Evolutionary conservation across 2,797 vertebrate species (phyloP), one percentile per base, ranked within the genome.

Genomic region (Micromesistius poutassou): DNA sequence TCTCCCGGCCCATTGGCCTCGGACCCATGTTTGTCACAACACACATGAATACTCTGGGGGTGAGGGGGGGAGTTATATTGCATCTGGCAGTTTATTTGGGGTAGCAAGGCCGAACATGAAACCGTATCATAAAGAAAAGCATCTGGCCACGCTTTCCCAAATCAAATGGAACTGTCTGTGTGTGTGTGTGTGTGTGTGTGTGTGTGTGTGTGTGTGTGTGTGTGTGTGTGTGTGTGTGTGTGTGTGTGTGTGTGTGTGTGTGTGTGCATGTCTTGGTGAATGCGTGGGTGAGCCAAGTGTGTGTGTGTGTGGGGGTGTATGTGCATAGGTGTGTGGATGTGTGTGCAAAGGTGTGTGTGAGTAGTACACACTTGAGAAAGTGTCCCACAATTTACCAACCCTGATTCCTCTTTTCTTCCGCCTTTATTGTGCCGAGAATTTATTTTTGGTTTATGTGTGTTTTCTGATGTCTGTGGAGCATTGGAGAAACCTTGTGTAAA

Each of bases 41-140:
- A 84, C 75, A 88, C 83, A 84, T 82, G 81, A 80, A 92, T 87
- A 81, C 22, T 30, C 87, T 81, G 75, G 83, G 82, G 87, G 55
- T 7, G 55, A 8, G 55, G 22, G n/a, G 55, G 55, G 50, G 5
- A 6, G n/a, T 22, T n/a, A 81, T 78, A 81, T 78, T 88, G 82
- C 71, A 78, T 79, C 79, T 83, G 90, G 85, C 90, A 89, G 85
- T 88, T 90, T 86, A 86, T 87, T 38, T 85, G 82, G 82, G 81
- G 81, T 91, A 89, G 88, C 90, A 86, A 74, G 12, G 30, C 76
- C 74, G 85, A 90, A 86, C 84, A 88, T 87, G 80, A 91, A 92
- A 89, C 86, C 87, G 86, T 81, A 79, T 89, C 90, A 93, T 91
- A 90, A 91, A 93, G 90, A 83, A 79, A 82, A 70, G 40, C 82